phyloP scores from a whole-genome alignment of 2,113 vertebrate genomes.

The Myrmecophaga tridactyla region DNA sequence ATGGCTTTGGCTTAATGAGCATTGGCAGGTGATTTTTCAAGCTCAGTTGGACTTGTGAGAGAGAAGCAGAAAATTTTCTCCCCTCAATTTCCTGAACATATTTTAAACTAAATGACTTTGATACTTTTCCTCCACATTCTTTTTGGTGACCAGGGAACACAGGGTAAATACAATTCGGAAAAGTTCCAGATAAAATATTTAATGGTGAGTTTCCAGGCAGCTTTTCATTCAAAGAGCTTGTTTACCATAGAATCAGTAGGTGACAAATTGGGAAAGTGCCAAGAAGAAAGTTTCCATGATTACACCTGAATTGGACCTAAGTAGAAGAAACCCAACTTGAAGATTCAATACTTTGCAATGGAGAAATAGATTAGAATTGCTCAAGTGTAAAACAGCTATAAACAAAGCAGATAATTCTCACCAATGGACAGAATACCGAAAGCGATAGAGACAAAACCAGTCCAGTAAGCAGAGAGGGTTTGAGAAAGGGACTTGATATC shows the following conservation, averaged over 20 bases:
- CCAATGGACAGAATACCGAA: neutral
- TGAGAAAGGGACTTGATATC: neutral
- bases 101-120: neutral
- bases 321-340: neutral
- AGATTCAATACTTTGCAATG: neutral
- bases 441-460: neutral
- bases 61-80: constrained; percentile 13
- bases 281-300: neutral
- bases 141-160: neutral
- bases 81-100: constrained; percentile 6
- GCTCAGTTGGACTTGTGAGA: constrained; percentile 12
- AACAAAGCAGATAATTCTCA: neutral
- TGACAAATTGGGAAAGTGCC: neutral
- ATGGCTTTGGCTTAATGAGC: constrained; percentile 39
- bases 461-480: neutral
- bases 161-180: neutral
- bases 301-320: neutral
- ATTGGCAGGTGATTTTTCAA: constrained; percentile 59
- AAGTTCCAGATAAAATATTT: neutral
- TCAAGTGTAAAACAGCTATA: neutral
- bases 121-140: neutral
- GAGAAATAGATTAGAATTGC: neutral
- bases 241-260: neutral
- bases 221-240: neutral
- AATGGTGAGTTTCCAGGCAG: neutral